Evolutionary conservation across 2,797 vertebrate species (phyloP).

Genomic region (Peromyscus melanophrys): DNA sequence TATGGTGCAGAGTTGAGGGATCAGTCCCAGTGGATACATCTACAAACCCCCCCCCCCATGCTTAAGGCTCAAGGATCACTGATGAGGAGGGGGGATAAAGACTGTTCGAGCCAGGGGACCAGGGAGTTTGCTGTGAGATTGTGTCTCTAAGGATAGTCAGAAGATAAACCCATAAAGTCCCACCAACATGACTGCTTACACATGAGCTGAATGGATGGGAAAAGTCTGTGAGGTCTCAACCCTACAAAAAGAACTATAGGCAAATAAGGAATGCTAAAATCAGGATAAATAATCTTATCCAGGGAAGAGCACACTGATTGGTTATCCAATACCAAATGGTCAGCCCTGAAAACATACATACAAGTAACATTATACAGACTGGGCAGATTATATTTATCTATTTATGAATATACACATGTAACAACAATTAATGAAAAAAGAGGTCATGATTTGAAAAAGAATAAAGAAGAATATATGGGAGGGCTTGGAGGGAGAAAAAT

Average conservation of each 20-base stretch:
- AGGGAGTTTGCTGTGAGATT: neutral
- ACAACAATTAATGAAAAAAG: neutral
- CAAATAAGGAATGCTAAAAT: neutral
- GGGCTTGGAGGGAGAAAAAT: neutral
- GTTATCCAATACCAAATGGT: neutral
- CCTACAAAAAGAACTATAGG: neutral
- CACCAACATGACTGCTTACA: neutral
- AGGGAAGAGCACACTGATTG: neutral
- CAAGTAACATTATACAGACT: neutral
- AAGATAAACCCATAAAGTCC: neutral
- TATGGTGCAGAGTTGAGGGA: neutral
- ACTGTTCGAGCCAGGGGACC: neutral
- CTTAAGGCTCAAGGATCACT: neutral
- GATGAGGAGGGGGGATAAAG: neutral
- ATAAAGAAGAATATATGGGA: neutral
- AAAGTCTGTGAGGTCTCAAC: neutral
- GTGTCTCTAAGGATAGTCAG: neutral
- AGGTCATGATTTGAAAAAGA: neutral
- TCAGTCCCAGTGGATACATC: neutral
- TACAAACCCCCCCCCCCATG: neutral
- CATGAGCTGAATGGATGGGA: neutral
- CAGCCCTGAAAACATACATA: neutral
- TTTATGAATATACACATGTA: neutral
- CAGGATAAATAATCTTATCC: neutral
- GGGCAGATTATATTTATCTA: neutral